phyloP scores from a whole-genome alignment of 2,113 vertebrate species.

The Cyanoramphus novaezelandiae region DNA sequence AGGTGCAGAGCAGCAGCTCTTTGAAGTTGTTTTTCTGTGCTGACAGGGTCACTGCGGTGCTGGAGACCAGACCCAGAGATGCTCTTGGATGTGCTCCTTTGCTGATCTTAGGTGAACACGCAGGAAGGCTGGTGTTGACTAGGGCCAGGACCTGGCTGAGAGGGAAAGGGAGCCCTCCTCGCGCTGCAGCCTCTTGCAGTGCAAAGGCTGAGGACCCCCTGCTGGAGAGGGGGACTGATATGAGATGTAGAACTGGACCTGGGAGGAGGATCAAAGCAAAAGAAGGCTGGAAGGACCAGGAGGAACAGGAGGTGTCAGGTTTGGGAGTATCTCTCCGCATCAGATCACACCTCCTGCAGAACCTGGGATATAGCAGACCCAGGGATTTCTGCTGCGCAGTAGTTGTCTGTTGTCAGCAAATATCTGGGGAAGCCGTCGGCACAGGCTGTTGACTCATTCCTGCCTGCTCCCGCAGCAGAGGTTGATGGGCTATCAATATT shows the following conservation, averaged over 20 bases:
- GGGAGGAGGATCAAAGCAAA: neutral
- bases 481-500: neutral
- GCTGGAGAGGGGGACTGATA: neutral
- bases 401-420: constrained; percentile 10
- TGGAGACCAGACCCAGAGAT: neutral
- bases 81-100: neutral
- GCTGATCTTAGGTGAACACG: neutral
- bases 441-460: neutral
- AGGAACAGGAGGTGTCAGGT: neutral
- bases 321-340: neutral
- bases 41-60: neutral
- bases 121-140: neutral
- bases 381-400: neutral
- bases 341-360: neutral
- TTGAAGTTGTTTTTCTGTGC: neutral
- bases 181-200: neutral
- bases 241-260: neutral
- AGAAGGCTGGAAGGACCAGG: neutral
- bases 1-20: neutral
- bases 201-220: neutral
- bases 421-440: neutral
- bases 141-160: neutral
- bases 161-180: neutral
- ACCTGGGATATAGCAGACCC: neutral
- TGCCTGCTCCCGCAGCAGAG: neutral